Percentiles rank a stretch among this genome's conserved stretches.
phyloP scores from a whole-genome alignment of 2,888 invertebrate species.

The Nasonovia ribisnigri region DNA sequence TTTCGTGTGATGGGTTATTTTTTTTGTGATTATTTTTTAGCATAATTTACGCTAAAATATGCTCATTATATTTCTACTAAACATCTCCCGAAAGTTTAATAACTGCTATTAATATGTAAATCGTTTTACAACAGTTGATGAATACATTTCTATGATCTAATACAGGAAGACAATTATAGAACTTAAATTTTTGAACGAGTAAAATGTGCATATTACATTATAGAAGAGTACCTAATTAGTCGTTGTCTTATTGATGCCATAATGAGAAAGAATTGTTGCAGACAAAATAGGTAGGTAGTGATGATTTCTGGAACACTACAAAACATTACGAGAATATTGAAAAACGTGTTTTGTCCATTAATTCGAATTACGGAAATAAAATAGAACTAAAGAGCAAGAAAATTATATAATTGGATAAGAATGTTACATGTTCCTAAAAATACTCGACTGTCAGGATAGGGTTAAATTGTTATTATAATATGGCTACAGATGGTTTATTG shows the following conservation, averaged over 20 bases:
- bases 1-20: no score
- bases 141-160: neutral
- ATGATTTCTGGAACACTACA: neutral
- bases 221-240: neutral
- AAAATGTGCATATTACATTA: neutral
- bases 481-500: slow-evolving; percentile 11
- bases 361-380: slow-evolving; percentile 4
- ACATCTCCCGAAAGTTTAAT: neutral
- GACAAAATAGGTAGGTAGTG: neutral
- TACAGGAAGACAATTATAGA: neutral
- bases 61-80: neutral
- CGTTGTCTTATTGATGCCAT: neutral
- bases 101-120: neutral
- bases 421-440: neutral
- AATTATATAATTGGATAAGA: slow-evolving; percentile 20
- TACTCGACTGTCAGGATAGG: neutral
- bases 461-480: neutral
- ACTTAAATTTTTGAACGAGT: neutral
- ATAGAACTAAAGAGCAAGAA: neutral
- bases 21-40: no score
- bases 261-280: neutral
- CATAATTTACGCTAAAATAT: no score
- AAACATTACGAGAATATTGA: neutral
- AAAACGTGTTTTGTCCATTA: slow-evolving; percentile 7
- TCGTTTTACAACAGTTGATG: neutral